Base-by-base conservation (phyloP, 2,888 invertebrate genomes). In the Oxystoma pomonae region DNA sequence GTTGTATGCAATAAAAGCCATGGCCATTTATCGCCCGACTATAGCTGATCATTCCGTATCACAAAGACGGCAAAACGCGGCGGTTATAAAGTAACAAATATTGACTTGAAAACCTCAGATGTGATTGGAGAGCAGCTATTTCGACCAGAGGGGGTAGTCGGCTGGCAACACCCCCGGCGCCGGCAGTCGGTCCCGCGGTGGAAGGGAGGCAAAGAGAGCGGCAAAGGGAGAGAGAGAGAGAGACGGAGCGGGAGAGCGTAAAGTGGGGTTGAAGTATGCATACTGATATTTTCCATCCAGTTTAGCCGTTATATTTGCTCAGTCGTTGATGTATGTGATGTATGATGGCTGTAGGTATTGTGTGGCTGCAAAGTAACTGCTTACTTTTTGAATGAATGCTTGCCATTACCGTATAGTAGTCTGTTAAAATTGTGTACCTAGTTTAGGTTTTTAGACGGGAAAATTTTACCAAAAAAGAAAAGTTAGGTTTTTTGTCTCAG, bases 31-130 rank as follows among this genome's bases (percentile, higher is more conserved):
- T 75, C 75, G 76, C 72, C 70, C 62, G 70, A 73, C 73, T 74
- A 75, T 73, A 74, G 12, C 74, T 73, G 74, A 76, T 76, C 76
- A 75, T 74, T 76, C 71, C 75, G 72, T 73, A 73, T 74, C 71
- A 76, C 74, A 75, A 76, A 77, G 75, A 76, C 70, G 68, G 64
- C 68, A 66, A 68, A 62, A 56, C 19, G 49, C 58, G 63, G 60
- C 74, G 73, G 73, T 75, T 75, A 75, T 76, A 77, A 78, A 78
- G 76, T 76, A 75, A 74, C 78, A 77, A 80, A 78, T 80, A 80
- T 80, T 73, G 80, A 80, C 79, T 79, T 76, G 78, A 78, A 78
- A 78, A 78, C 77, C 78, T 78, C 77, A 75, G 75, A 75, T 76
- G 75, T 74, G 77, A 79, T 79, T 79, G 79, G 79, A 76, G 77